Base-by-base conservation (phyloP, 2,797 vertebrate genomes). In the Pteropus rufus region DNA sequence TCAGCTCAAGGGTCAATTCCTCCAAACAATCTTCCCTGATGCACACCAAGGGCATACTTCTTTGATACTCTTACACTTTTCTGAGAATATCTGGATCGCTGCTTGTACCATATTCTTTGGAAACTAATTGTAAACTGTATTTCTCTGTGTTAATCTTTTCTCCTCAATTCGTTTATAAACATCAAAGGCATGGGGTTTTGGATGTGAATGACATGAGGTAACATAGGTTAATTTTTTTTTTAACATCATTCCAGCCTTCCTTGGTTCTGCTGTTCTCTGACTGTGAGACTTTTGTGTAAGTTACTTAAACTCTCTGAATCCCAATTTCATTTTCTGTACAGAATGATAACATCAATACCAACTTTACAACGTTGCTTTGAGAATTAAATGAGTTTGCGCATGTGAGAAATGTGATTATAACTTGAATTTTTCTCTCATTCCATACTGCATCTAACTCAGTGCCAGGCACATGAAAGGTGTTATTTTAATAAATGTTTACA, bases 401-500 rank as follows among this genome's bases (percentile, higher is more conserved):
- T 62, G 34, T 80, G 87, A 95, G 76, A 96, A 89, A 70, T 54
- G 5, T 86, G 58, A 80, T 56, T 86, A 80, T 73, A 93, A 93
- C 19, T 56, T 95, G 52, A 69, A 44, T 94, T 69, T 60, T 62
- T 87, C 46, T 89, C 15, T 93, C 10, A 92, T 93, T 79, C 54
- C 29, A 73, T 46, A 49, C 1, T 60, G 19, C 39, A 89, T 87
- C 31, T 95, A 79, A 83, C 12, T 93, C 69, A 86, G 39, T 75
- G 24, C 12, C 41, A 79, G 65, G n/a, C 24, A 81, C n/a, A 87
- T 39, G 19, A 36, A 81, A 93, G 49, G 21, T 72, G 19, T 77
- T 26, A 80, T 86, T 95, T 95, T 88, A 96, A 64, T 79, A 90
- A 80, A 52, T 67, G 54, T 92, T 92, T 95, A 76, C 19, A 67